phyloP scores from a whole-genome alignment of 1,140 invertebrate species.

The Muscidifurax raptorellus region DNA sequence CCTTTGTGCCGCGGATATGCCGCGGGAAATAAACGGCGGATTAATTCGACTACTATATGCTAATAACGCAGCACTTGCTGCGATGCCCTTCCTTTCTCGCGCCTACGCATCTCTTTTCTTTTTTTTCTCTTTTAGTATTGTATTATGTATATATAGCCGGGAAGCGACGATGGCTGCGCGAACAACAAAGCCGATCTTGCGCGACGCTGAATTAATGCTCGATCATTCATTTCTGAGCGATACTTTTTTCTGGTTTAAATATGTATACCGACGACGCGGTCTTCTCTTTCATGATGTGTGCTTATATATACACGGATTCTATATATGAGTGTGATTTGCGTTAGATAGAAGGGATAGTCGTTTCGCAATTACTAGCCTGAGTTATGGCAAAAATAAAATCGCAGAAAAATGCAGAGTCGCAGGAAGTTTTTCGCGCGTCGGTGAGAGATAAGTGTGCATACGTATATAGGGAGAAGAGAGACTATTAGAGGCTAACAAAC shows the following conservation, averaged over 20 bases:
- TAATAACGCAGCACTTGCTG: slow-evolving; percentile 22
- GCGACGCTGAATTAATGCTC: slow-evolving; percentile 38
- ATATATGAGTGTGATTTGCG: no score
- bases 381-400: slow-evolving; percentile 49
- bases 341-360: no score
- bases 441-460: no score
- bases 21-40: neutral
- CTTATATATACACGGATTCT: no score
- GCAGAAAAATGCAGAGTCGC: slow-evolving; percentile 36
- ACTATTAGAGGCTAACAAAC: slow-evolving; percentile 49
- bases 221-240: slow-evolving; percentile 37
- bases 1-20: slow-evolving; percentile 5
- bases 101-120: slow-evolving; percentile 55
- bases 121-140: no score
- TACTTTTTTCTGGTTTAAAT: neutral
- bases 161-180: neutral
- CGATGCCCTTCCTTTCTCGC: slow-evolving; percentile 55
- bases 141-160: no score
- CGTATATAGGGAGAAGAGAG: neutral
- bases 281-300: neutral
- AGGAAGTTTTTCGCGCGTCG: slow-evolving; percentile 26
- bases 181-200: no score
- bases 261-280: neutral
- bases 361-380: slow-evolving; percentile 13
- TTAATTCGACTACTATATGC: slow-evolving; percentile 32